Conservation (phyloP, 2,888 invertebrate species). For the Ectemnius cavifrons region DNA sequence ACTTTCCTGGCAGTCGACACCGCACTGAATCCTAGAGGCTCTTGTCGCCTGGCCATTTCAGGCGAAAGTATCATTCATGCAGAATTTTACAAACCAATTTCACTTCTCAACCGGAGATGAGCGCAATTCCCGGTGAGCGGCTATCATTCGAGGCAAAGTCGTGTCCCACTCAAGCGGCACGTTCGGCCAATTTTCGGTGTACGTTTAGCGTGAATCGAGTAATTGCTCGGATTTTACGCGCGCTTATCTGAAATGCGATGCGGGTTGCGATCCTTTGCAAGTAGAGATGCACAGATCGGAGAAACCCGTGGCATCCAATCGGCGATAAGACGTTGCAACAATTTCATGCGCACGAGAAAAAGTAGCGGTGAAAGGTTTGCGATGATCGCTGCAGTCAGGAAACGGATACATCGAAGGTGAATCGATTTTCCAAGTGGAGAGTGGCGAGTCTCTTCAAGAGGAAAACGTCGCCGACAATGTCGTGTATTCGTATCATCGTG, state of each 20-base stretch:
- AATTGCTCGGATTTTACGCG: conserved; percentile 24
- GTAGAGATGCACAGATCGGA: background rate
- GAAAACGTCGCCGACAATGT: conserved; percentile 11
- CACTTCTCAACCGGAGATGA: background rate
- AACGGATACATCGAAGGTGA: conserved; percentile 7
- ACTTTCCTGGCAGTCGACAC: no score
- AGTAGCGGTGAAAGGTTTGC: conserved; percentile 48
- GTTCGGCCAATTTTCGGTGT: no score
- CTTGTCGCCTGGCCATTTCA: no score
- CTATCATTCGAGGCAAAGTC: conserved; percentile 21
- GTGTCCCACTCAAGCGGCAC: background rate
- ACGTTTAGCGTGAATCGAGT: conserved; percentile 5
- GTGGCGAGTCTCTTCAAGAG: background rate
- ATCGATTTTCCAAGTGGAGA: conserved; percentile 37
- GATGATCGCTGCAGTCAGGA: conserved; percentile 30
- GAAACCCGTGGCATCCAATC: conserved; percentile 26
- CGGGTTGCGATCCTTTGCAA: conserved; percentile 1
- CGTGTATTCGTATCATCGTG: background rate
- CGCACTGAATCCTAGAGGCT: no score
- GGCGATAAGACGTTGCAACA: conserved; percentile 48
- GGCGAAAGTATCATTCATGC: no score
- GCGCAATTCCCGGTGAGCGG: background rate
- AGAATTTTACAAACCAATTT: no score
- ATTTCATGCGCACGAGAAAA: conserved; percentile 45
- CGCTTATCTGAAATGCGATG: conserved; percentile 44